Evolutionary conservation across 2,113 vertebrate species (phyloP), one percentile per base, ranked within the genome.

Genomic region (Caretta caretta): DNA sequence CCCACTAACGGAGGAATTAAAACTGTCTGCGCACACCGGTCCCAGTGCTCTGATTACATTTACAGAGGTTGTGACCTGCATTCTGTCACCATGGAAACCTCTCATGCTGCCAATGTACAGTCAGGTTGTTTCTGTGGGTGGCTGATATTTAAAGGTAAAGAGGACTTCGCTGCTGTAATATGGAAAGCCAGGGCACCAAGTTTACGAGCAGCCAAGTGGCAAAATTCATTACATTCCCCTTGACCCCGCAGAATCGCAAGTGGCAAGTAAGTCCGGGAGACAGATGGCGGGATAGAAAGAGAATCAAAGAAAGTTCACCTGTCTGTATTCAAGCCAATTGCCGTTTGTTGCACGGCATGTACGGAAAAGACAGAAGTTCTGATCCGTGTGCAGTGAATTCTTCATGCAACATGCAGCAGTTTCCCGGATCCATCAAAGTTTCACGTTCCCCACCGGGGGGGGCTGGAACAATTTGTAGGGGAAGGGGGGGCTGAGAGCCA

Each of bases 61-160:
- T 98, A 96, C 97, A 98, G 98, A 97, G 98, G 98, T 98, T 98
- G 88, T 72, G 98, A 98, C 98, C 98, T 98, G 97, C 93, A 93
- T 98, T 97, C 97, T 97, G 97, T 98, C 96, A 96, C 98, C 98
- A 98, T 98, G 98, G 98, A 98, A 98, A 98, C 98, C 97, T 93
- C 96, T 98, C 95, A 87, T 84, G 97, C 97, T 98, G 98, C 98
- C 86, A 97, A 93, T 95, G 95, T 96, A 76, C 95, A 83, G 95
- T 54, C 95, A 94, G 96, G 97, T 97, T 96, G 94, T 96, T 98
- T 97, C 96, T 89, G 97, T 96, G 91, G 97, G 98, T 90, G 97
- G 97, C 89, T 98, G 97, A 97, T 97, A 98, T 98, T 98, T 98
- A 97, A 98, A 98, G 98, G 98, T 96, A 94, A 97, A 94, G 97